Evolutionary conservation across 1,140 invertebrate species (phyloP), one percentile per base, ranked within the genome.

Genomic region (Diploscapter pachys): DNA sequence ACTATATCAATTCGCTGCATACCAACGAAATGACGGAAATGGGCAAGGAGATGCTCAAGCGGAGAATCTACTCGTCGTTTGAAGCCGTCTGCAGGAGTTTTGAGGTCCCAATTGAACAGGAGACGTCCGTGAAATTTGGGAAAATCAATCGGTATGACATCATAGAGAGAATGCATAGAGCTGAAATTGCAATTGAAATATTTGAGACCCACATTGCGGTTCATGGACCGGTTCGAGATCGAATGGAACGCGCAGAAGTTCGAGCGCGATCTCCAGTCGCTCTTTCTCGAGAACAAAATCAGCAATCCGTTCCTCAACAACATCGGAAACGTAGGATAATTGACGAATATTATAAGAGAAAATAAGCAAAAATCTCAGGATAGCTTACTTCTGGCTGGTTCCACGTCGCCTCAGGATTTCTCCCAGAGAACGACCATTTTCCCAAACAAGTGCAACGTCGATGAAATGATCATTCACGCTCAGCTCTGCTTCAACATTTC

Each of bases 271-370:
- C 11, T 74, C 4, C 68, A 74, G n/a, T 74, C 73, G 3, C 57
- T 74, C 4, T 74, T 74, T 13, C 48, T 74, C n/a, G 73, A 74
- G 65, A 54, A 74, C 50, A 74, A 74, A 57, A 64, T 74, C 52
- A 63, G 62, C 49, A 4, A 64, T 54, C 65, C 73, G 3, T 74
- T 74, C 66, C 50, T 66, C 13, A 50, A 68, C 5, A 5, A 31
- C 3, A 67, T 74, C 55, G 50, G 55, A 6, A 52, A 74, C 48
- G 72, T 65, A 65, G 8, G 6, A 65, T 31, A 59, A 11, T 59
- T 59, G 9, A 59, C 31, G 9, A 59, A 59, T 11, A 11, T 59
- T 59, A 31, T 11, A 59, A 59, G 31, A 59, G 31, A 59, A 59
- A 59, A 59, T 59, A 11, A 59, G 2, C 9, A 31, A 72, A 31